These are phyloP conservation scores for Chondrilla cf. caribensis DNA, from an alignment of 37 sponge, comb jelly and placozoan species.

Conservation along the genomic window DNA sequence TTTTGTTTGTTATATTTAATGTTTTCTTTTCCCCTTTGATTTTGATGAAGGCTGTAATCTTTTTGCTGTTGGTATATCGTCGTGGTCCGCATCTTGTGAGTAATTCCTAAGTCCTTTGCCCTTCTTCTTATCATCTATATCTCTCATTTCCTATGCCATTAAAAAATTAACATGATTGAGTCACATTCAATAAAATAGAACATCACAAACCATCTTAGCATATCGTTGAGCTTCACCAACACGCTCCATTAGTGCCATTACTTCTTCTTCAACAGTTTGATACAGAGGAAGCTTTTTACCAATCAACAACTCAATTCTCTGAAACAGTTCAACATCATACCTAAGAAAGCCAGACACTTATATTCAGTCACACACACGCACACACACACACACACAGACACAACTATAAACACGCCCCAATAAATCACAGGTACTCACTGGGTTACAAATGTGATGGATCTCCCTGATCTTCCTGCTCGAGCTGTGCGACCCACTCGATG, in stretches of 20 bases:
- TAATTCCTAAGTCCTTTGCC: background rate
- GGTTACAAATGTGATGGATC: constrained; percentile 93
- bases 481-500: constrained; percentile 98
- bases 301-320: constrained; percentile 94
- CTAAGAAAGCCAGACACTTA: constrained; percentile 26
- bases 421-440: constrained; percentile 50
- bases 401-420: background rate
- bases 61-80: background rate
- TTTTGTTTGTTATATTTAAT: background rate
- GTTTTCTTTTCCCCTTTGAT: constrained; percentile 15
- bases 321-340: constrained; percentile 97
- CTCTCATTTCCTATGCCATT: constrained; percentile 28
- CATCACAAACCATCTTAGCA: constrained; percentile 76
- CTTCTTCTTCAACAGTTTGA: constrained; percentile 92
- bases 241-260: constrained; percentile 86
- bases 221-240: constrained; percentile 93
- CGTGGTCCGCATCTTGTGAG: background rate
- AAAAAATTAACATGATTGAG: no score
- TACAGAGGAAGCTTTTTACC: constrained; percentile 89
- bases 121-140: constrained; percentile 40
- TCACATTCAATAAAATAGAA: background rate
- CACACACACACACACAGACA: constrained; percentile 11
- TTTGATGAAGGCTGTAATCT: background rate
- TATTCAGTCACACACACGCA: background rate
- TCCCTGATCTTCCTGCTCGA: constrained; percentile 90